Evolutionary conservation across 2,113 vertebrate species (phyloP).

Genomic region (Elanoides forficatus): DNA sequence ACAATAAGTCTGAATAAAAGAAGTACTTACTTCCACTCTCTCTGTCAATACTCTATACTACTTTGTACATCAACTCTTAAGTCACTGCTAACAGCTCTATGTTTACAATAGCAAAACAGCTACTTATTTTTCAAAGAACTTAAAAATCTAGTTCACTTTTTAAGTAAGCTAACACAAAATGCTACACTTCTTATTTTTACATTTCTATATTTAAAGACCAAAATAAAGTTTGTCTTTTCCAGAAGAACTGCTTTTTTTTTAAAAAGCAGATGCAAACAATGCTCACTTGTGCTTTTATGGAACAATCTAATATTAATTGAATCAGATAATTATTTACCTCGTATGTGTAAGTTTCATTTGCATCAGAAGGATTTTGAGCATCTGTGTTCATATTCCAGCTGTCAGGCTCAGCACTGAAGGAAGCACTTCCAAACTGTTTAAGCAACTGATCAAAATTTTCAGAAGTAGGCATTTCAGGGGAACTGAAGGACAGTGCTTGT

Average conservation of each 20-base stretch:
- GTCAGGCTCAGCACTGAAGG: constrained; percentile 52
- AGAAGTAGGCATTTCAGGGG: constrained; percentile 81
- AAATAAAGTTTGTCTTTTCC: background rate
- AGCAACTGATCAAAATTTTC: constrained; percentile 83
- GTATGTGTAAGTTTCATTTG: constrained; percentile 70
- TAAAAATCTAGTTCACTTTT: background rate
- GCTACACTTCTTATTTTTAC: background rate
- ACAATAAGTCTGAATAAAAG: background rate
- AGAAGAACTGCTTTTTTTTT: background rate
- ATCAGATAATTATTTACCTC: constrained; percentile 50
- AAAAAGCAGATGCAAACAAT: background rate
- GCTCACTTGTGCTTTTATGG: background rate
- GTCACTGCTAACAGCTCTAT: background rate
- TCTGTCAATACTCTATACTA: background rate
- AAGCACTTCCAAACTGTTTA: constrained; percentile 60
- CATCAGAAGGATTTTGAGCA: background rate
- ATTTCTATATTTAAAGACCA: background rate
- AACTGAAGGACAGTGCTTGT: constrained; percentile 76
- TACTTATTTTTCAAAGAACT: background rate
- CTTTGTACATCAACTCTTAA: background rate
- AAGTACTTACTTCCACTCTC: background rate
- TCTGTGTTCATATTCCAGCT: constrained; percentile 32
- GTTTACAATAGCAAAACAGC: background rate
- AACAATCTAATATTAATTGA: background rate
- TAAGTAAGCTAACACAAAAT: background rate